These are phyloP conservation scores for Apocrypta bakeri DNA, from an alignment of 1,140 invertebrate genomes.

Conservation along the genomic window DNA sequence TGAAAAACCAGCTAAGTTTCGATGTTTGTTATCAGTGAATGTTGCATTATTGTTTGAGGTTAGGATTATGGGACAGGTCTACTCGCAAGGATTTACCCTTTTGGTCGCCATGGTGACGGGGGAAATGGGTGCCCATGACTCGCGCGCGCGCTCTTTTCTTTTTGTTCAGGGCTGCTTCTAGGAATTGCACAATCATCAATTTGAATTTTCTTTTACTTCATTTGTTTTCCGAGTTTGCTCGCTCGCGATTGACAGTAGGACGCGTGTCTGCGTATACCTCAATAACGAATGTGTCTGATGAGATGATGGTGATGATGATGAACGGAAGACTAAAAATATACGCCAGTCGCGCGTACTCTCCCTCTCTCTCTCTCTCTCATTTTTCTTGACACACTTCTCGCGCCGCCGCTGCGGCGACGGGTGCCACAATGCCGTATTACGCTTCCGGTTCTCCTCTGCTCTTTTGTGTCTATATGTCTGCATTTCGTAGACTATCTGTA, in stretches of 20 bases:
- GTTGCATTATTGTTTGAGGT: constrained; percentile 28
- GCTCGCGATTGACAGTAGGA: too few relatives aligned
- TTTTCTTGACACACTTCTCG: constrained; percentile 41
- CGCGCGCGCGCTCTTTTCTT: background rate
- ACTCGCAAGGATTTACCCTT: constrained; percentile 43
- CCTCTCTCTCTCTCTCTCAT: too few relatives aligned
- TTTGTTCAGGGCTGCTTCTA: background rate
- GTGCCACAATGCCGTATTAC: background rate
- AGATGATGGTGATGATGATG: too few relatives aligned
- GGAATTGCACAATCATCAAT: background rate
- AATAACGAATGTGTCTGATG: too few relatives aligned
- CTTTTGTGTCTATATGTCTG: background rate
- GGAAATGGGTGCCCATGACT: too few relatives aligned
- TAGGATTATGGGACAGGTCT: constrained; percentile 29
- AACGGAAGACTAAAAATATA: constrained; percentile 1
- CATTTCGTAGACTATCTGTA: too few relatives aligned
- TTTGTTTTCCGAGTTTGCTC: background rate
- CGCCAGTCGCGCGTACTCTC: background rate
- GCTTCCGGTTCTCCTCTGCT: background rate
- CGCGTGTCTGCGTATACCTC: too few relatives aligned
- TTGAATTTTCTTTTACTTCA: background rate
- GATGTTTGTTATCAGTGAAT: background rate
- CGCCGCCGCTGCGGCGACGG: background rate
- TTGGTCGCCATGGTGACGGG: constrained; percentile 33
- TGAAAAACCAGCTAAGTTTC: background rate